A percentile compares a stretch with the other conserved stretches of the same genome.
phyloP scores from a whole-genome alignment of 2,888 invertebrate genomes.

The Acleris sparsana region DNA sequence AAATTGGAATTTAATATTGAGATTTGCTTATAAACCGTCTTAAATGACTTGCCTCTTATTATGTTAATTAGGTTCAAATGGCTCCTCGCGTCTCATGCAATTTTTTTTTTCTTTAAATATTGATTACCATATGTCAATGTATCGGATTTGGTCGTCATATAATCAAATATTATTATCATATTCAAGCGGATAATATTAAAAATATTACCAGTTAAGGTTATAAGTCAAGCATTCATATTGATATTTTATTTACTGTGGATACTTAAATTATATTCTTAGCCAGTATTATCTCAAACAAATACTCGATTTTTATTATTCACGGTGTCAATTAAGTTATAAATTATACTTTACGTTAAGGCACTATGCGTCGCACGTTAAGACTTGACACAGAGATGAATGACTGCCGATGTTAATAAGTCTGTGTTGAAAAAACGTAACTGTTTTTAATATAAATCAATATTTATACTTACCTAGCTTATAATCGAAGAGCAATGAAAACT shows the following conservation, averaged over 20 bases:
- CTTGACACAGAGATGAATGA: constrained; percentile 5
- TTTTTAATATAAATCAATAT: no score
- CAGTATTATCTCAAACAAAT: constrained; percentile 18
- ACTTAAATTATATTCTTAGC: constrained; percentile 15
- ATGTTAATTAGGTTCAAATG: constrained; percentile 53
- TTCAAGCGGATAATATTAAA: constrained; percentile 42
- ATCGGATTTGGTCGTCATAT: constrained; percentile 56
- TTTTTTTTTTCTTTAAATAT: constrained; percentile 37
- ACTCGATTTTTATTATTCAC: constrained; percentile 14
- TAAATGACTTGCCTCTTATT: constrained; percentile 56
- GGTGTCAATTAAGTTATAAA: constrained; percentile 26
- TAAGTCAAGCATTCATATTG: constrained; percentile 36
- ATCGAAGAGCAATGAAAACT: no score
- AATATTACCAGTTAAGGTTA: constrained; percentile 36
- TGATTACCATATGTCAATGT: constrained; percentile 61
- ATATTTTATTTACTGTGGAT: constrained; percentile 34
- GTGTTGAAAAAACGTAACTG: no score
- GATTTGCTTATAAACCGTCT: constrained; percentile 55
- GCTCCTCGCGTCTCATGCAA: constrained; percentile 35
- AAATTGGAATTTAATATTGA: constrained; percentile 51
- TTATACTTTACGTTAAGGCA: constrained; percentile 8
- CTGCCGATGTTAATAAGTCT: background rate
- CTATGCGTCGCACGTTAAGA: background rate
- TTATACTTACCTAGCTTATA: no score
- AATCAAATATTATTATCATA: constrained; percentile 56